A percentile compares a stretch with the other conserved stretches of the same genome.
Evolutionary conservation across 2,797 vertebrate species (phyloP).

Genomic region (Bovichtus diacanthus): DNA sequence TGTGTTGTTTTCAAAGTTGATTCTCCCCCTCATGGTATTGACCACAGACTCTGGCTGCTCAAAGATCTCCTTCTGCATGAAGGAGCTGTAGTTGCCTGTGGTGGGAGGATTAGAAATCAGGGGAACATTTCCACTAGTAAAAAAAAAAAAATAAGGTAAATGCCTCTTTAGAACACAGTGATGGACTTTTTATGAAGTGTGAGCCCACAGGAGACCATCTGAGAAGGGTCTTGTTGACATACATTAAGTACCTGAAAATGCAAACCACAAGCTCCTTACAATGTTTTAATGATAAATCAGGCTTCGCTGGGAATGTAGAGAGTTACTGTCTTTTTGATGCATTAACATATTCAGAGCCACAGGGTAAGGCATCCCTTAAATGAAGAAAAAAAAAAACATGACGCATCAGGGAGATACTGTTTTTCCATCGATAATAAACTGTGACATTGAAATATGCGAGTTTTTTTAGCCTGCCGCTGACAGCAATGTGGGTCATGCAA

Average conservation of each 20-base stretch:
- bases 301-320: constrained; percentile 9
- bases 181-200: constrained; percentile 58
- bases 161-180: constrained; percentile 11
- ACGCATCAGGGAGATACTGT: constrained; percentile 33
- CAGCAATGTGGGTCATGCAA: constrained; percentile 79
- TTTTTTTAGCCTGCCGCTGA: constrained; percentile 53
- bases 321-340: constrained; percentile 9
- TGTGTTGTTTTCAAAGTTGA: constrained; percentile 98
- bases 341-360: constrained; percentile 9
- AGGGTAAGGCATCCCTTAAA: constrained; percentile 1
- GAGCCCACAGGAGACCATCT: constrained; percentile 6
- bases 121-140: constrained; percentile 24
- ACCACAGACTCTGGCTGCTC: constrained; percentile 99
- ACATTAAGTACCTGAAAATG: constrained; percentile 34
- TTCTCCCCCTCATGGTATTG: constrained; percentile 98
- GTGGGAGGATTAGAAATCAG: constrained; percentile 48
- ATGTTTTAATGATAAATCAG: constrained; percentile 23
- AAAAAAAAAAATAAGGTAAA: constrained; percentile 10
- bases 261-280: constrained; percentile 25
- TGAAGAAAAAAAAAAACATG: constrained; percentile 39
- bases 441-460: constrained; percentile 52
- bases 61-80: constrained; percentile 99
- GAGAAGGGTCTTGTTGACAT: constrained; percentile 40
- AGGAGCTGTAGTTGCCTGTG: constrained; percentile 96
- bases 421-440: constrained; percentile 52